Conservation (phyloP, 2,888 invertebrate species). For the Antitype chi region DNA sequence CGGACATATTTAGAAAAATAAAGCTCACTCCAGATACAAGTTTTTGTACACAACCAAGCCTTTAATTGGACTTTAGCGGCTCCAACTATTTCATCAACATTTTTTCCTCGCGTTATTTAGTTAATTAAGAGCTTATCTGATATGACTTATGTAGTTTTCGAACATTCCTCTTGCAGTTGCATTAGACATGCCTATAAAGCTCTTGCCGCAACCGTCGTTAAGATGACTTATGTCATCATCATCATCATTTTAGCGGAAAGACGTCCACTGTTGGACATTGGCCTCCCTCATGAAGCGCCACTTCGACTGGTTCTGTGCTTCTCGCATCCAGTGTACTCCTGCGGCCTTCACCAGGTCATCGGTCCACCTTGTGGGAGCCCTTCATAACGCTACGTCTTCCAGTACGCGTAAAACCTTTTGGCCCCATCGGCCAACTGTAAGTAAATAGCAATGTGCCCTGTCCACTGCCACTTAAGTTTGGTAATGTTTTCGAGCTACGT, state of each 20-base stretch:
- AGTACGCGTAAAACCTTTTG: not conserved
- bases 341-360: not conserved
- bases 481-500: too few species aligned
- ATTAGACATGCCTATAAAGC: constrained; percentile 61
- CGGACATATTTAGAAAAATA: constrained; percentile 68
- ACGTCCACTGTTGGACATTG: not conserved
- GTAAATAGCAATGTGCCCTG: too few species aligned
- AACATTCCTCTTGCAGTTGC: constrained; percentile 60
- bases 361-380: not conserved
- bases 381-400: not conserved
- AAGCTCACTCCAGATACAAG: constrained; percentile 43
- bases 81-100: constrained; percentile 76
- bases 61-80: constrained; percentile 75
- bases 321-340: not conserved
- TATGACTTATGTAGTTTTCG: constrained; percentile 68
- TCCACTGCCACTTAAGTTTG: too few species aligned
- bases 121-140: constrained; percentile 78
- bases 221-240: constrained; percentile 8
- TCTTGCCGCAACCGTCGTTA: constrained; percentile 50
- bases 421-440: too few species aligned
- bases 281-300: not conserved
- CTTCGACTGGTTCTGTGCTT: not conserved
- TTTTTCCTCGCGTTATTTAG: constrained; percentile 72
- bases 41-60: constrained; percentile 72
- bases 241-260: not conserved